These are phyloP conservation scores for Patella caerulea DNA, from an alignment of 2,888 invertebrate species.

Conservation along the genomic window DNA sequence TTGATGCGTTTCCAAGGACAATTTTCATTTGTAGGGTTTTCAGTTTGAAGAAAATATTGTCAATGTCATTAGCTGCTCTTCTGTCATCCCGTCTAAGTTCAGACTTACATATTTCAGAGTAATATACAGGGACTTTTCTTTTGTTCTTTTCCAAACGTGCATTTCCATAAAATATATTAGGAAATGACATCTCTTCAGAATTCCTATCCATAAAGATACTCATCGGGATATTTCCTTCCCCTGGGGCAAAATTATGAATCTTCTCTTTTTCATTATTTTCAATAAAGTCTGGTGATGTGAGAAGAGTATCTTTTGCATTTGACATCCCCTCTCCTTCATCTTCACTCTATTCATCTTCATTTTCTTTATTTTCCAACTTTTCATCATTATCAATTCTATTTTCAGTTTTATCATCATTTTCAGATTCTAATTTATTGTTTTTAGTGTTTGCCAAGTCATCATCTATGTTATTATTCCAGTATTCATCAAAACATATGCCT, in stretches of 20 bases:
- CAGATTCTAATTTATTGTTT: no score
- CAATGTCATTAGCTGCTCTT: background rate
- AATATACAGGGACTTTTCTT: background rate
- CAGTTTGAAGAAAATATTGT: background rate
- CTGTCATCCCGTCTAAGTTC: background rate
- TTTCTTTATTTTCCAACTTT: background rate
- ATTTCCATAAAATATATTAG: background rate
- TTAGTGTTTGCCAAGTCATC: no score
- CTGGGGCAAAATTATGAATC: background rate
- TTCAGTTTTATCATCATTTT: background rate
- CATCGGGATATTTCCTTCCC: conserved; percentile 4
- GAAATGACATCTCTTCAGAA: background rate
- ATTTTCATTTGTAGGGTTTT: background rate
- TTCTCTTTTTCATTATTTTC: conserved; percentile 10
- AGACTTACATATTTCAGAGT: background rate
- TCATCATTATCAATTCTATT: background rate
- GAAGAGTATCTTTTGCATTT: background rate
- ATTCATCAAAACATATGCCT: background rate
- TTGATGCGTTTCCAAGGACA: background rate
- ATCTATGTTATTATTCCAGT: no score
- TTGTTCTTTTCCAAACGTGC: background rate
- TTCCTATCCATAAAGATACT: background rate
- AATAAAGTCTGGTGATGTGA: background rate
- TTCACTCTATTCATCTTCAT: background rate
- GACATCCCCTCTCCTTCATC: background rate